Base-by-base conservation (phyloP, 2,113 vertebrate genomes). In the Neodon shergylaensis region DNA sequence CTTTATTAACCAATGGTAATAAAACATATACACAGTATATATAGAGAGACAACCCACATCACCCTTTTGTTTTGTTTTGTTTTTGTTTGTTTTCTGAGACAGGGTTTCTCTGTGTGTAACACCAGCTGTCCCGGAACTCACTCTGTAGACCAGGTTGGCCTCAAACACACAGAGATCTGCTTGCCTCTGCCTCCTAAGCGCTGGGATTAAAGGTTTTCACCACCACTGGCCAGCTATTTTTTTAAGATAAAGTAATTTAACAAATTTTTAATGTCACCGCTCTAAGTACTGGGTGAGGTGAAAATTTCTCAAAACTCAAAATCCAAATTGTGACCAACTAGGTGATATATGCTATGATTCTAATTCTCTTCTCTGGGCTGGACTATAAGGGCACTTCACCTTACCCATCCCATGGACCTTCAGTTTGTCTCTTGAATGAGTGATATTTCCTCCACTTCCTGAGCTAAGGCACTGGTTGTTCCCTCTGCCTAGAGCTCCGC, bases 391-490 rank as follows among this genome's bases (percentile, higher is more conserved):
- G 16, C 2, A 11, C 63, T 5, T 70, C 19, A 28, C 63, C 26
- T 63, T 58, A 76, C 36, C 31, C 26, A 42, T 7, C 28, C 26
- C 28, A 14, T 2, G 3, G 74, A 65, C 92, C 49, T 82, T 44
- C 76, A 49, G 7, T 92, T 74, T 26, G 68, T 88, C 82, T 21
- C 36, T 61, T 89, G 73, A 77, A 96, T 9, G 72, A 84, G 16
- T 31, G 12, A 61, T 68, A 54, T 13, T 68, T 9, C 36, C 74
- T 82, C 87, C 54, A 79, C 68, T 21, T n/a, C n/a, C 52, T 52
- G 21, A 42, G 47, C 72, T 95, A 79, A 76, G 86, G 70, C 68
- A 87, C 63, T 79, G 39, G 76, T n/a, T 90, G 10, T 94, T 90
- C 26, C 42, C 28, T 47, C 47, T 68, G 58, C 39, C 26, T 74